Base-by-base conservation (phyloP, 2,113 vertebrate genomes). In the Coryphaenoides rupestris region DNA sequence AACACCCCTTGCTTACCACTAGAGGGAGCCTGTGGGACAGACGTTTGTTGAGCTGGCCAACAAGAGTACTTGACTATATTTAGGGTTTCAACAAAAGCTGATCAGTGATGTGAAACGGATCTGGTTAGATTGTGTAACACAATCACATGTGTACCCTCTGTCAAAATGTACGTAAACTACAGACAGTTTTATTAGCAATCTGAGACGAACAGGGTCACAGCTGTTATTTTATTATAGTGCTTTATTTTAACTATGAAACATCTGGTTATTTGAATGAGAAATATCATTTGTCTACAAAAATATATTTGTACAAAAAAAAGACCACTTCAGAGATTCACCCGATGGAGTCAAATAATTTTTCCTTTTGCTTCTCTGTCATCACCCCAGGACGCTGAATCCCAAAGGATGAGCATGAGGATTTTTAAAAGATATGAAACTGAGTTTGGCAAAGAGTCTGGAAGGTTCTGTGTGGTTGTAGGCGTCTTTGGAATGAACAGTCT, bases 191-290 rank as follows among this genome's bases (percentile, higher is more conserved):
- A 69, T 66, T 70, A 71, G 77, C 77, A 82, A 77, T 66, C 65
- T 22, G 16, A 64, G 58, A 49, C 26, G 45, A 79, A 86, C 78
- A 84, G 75, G 79, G 78, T 80, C 79, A 58, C 73, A 68, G 73
- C 69, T 76, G 70, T 83, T 81, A 79, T 90, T 89, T 89, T 89
- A 88, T 82, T 79, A 81, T 76, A 82, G 76, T 87, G 83, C 78
- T 86, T 86, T 86, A 88, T 91, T 91, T 89, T 85, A 90, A 85
- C 71, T 81, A 82, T 81, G 78, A 60, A 77, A 82, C 81, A 67
- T 82, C 66, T 75, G 67, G 73, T 74, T 68, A 65, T 81, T 88
- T 85, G 19, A 86, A 72, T 70, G 77, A 76, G 71, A 89, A 78
- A 58, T 66, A 71, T 68, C 76, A 61, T 73, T 80, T 86, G 77